These are phyloP conservation scores for Tetramorium simillimum DNA, from an alignment of 1,140 invertebrate genomes.

Conservation along the genomic window DNA sequence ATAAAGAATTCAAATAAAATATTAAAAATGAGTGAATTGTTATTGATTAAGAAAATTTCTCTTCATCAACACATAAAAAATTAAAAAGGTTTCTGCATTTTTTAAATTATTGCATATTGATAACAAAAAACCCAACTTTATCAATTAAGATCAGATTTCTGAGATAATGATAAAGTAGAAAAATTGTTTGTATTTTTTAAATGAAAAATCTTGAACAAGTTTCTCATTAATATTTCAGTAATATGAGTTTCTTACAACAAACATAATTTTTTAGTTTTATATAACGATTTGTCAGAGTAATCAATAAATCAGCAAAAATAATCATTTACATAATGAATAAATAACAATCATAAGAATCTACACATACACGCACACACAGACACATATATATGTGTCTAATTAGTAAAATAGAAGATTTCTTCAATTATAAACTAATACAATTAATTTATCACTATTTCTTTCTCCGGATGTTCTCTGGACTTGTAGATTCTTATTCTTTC, in stretches of 20 bases:
- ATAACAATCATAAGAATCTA: background rate
- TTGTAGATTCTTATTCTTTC: background rate
- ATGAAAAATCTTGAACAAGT: background rate
- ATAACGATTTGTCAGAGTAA: background rate
- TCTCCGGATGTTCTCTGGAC: background rate
- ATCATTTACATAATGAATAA: background rate
- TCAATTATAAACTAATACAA: slow-evolving; percentile 12
- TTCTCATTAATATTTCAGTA: background rate
- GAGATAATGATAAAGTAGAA: background rate
- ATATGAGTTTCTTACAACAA: background rate
- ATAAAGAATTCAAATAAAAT: background rate
- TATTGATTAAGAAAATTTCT: background rate
- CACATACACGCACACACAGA: no score
- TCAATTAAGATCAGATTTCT: background rate
- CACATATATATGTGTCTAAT: background rate
- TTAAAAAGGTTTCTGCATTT: background rate
- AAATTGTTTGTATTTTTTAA: background rate
- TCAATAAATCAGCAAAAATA: background rate
- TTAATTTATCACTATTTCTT: slow-evolving; percentile 11
- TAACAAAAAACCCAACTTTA: background rate
- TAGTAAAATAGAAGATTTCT: background rate
- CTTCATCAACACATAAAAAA: background rate
- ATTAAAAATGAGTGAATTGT: background rate
- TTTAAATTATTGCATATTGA: background rate
- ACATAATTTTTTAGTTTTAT: background rate